phyloP scores from a whole-genome alignment of 53 echinoderm and acorn worm species.

The Paracentrotus lividus region DNA sequence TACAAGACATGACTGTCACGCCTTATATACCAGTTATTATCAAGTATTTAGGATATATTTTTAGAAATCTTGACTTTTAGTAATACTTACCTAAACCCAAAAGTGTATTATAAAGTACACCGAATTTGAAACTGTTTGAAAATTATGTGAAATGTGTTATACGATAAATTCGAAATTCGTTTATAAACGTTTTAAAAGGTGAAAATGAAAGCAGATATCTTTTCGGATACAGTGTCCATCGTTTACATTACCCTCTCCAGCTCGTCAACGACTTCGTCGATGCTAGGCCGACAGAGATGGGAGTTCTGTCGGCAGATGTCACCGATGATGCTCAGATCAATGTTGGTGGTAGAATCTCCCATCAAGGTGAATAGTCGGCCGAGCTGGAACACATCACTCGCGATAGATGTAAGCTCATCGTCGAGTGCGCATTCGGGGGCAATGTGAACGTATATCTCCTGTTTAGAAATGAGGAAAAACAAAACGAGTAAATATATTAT shows the following conservation, averaged over 20 bases:
- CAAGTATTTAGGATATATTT: too few species aligned
- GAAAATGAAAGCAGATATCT: background rate
- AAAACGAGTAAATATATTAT: background rate
- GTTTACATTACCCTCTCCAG: slow-evolving; percentile 27
- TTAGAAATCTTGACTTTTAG: too few species aligned
- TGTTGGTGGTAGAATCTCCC: background rate
- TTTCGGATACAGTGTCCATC: background rate
- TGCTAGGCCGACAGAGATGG: background rate
- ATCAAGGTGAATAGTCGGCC: slow-evolving; percentile 31
- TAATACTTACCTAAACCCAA: too few species aligned
- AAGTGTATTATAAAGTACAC: too few species aligned
- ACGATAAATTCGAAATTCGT: background rate
- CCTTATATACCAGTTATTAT: too few species aligned
- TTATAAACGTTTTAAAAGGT: background rate
- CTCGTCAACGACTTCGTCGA: slow-evolving; percentile 32
- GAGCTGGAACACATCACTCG: slow-evolving; percentile 53
- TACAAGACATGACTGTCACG: too few species aligned
- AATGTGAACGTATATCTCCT: slow-evolving; percentile 17
- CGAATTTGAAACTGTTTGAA: too few species aligned
- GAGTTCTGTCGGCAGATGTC: background rate
- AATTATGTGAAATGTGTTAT: background rate
- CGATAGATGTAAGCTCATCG: background rate
- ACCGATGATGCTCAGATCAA: background rate
- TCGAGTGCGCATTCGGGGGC: slow-evolving; percentile 45
- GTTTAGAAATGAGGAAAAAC: background rate